Conservation (phyloP, 2,113 vertebrate species). For the Forbesichthys papilliferus region DNA sequence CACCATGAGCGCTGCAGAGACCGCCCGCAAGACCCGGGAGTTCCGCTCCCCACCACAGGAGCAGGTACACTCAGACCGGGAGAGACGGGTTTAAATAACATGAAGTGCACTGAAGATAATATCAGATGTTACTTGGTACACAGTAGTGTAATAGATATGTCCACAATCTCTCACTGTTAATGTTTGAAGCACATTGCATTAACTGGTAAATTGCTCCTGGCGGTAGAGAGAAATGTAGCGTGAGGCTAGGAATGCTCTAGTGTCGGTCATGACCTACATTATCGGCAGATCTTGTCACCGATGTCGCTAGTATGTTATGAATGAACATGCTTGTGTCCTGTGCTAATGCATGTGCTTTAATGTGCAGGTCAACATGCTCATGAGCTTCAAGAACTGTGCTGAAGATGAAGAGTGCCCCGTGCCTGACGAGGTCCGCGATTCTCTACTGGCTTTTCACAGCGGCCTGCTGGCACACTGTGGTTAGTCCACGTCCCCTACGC, state of each 20-base stretch:
- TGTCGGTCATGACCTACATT: no score
- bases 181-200: no score
- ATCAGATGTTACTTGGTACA: background rate
- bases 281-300: no score
- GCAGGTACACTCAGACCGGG: constrained; percentile 74
- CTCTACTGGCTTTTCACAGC: constrained; percentile 82
- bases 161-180: background rate
- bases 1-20: constrained; percentile 90
- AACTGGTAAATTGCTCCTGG: background rate
- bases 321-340: background rate
- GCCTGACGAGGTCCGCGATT: constrained; percentile 81
- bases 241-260: background rate
- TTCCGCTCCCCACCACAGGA: constrained; percentile 95
- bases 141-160: background rate
- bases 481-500: constrained; percentile 59
- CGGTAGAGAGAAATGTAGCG: background rate
- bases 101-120: background rate
- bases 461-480: constrained; percentile 87
- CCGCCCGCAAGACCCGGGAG: constrained; percentile 88
- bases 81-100: background rate
- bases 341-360: background rate
- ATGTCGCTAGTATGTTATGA: no score
- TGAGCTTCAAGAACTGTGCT: constrained; percentile 83
- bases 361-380: constrained; percentile 90
- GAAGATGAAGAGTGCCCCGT: constrained; percentile 83